These are phyloP conservation scores for Harpalus rubripes DNA, from an alignment of 2,888 invertebrate genomes.

Conservation along the genomic window DNA sequence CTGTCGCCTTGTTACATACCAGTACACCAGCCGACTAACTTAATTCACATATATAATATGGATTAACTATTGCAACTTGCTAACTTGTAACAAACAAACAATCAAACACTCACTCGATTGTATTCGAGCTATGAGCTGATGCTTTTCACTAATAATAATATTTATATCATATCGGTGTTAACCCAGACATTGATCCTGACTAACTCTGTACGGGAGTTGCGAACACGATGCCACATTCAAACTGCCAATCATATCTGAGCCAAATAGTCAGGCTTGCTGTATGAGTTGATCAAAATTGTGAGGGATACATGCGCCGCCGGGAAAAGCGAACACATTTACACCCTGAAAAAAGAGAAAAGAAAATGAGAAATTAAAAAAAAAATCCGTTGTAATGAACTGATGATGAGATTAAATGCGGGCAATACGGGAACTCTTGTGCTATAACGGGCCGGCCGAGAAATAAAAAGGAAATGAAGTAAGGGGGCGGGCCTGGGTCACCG, in stretches of 20 bases:
- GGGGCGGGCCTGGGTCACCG: conserved; percentile 62
- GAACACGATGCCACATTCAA: conserved; percentile 80
- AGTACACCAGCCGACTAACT: conserved; percentile 40
- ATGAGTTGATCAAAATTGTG: conserved; percentile 61
- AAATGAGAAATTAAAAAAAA: background rate
- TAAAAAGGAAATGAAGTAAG: conserved; percentile 56
- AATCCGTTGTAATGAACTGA: too few relatives aligned
- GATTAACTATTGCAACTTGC: conserved; percentile 37
- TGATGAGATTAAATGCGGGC: conserved; percentile 41
- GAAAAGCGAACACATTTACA: conserved; percentile 76
- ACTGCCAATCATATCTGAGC: conserved; percentile 83
- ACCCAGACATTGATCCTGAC: conserved; percentile 35
- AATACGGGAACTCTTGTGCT: conserved; percentile 57
- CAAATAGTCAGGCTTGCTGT: conserved; percentile 75
- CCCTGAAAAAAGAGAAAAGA: conserved; percentile 46
- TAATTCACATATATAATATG: background rate
- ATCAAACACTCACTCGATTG: conserved; percentile 1
- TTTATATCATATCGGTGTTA: conserved; percentile 31
- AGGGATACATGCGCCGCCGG: conserved; percentile 76
- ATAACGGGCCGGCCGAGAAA: conserved; percentile 30
- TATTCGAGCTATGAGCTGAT: conserved; percentile 11
- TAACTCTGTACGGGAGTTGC: conserved; percentile 63
- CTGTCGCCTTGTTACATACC: conserved; percentile 30
- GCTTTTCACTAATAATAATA: conserved; percentile 51
- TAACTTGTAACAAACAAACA: conserved; percentile 27